Evolutionary conservation across 2,888 invertebrate genomes (phyloP).

Genomic region (Limnephilus lunatus): DNA sequence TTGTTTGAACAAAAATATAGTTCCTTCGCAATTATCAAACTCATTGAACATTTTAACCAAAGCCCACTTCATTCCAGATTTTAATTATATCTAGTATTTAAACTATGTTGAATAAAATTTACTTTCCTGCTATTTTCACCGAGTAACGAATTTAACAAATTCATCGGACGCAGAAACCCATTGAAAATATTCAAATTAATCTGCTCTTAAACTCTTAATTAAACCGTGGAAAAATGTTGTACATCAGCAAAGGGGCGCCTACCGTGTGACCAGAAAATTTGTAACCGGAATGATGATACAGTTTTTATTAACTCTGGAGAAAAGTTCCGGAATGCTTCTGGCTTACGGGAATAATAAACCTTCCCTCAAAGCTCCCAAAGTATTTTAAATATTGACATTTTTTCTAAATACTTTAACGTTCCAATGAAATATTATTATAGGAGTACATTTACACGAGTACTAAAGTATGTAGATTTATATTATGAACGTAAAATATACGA

Average conservation of each 20-base stretch:
- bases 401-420: not conserved
- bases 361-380: not conserved
- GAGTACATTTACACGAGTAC: not conserved
- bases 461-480: not conserved
- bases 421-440: not conserved
- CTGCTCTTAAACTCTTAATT: not conserved
- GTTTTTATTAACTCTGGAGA: conserved; percentile 11
- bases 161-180: not conserved
- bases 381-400: conserved; percentile 37
- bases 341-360: conserved; percentile 16
- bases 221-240: not conserved
- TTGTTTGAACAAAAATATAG: not conserved
- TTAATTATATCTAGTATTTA: conserved; percentile 2
- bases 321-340: not conserved
- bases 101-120: conserved; percentile 2
- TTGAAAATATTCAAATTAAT: not conserved
- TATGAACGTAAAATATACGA: not conserved
- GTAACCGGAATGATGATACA: not conserved
- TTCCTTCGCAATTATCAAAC: not conserved
- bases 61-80: not conserved
- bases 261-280: conserved; percentile 22
- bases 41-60: not conserved
- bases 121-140: not conserved
- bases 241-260: not conserved
- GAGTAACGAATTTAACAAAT: not conserved